These are phyloP conservation scores for Campoplex capitator DNA, from an alignment of 2,888 invertebrate species.

Conservation along the genomic window DNA sequence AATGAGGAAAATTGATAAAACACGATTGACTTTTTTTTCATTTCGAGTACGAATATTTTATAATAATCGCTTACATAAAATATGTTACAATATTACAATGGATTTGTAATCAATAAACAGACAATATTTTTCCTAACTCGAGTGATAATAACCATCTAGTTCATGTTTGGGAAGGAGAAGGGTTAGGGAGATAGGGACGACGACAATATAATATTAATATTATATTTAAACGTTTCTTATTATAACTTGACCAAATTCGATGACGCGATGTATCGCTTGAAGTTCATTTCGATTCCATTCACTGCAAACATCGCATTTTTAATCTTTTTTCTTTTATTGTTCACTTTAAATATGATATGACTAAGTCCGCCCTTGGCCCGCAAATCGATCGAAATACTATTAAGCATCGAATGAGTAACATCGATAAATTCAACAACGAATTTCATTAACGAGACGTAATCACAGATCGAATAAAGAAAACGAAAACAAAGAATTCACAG, in stretches of 20 bases:
- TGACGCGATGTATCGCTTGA: slow-evolving; percentile 61
- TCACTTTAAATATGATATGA: slow-evolving; percentile 82
- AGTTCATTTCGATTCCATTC: slow-evolving; percentile 56
- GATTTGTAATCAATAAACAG: slow-evolving; percentile 82
- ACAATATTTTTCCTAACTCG: slow-evolving; percentile 79
- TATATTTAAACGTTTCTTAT: slow-evolving; percentile 63
- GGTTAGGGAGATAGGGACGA: slow-evolving; percentile 41
- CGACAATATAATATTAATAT: slow-evolving; percentile 61
- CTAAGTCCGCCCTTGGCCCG: slow-evolving; percentile 83
- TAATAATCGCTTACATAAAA: slow-evolving; percentile 84
- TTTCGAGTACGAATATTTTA: slow-evolving; percentile 79
- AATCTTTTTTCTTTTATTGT: slow-evolving; percentile 62
- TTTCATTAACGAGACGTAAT: slow-evolving; percentile 72
- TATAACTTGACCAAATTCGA: slow-evolving; percentile 65
- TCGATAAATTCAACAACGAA: slow-evolving; percentile 65
- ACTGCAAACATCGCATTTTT: slow-evolving; percentile 53
- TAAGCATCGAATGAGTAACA: slow-evolving; percentile 59
- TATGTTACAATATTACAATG: slow-evolving; percentile 84
- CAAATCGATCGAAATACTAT: slow-evolving; percentile 64
- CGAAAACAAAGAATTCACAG: slow-evolving; percentile 41
- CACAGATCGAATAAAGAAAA: slow-evolving; percentile 76
- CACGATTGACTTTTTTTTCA: slow-evolving; percentile 33
- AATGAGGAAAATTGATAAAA: not conserved
- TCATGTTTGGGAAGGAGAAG: slow-evolving; percentile 51
- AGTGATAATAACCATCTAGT: slow-evolving; percentile 80